These are phyloP conservation scores for Symphodus melops DNA, from an alignment of 2,113 vertebrate genomes.

Conservation along the genomic window DNA sequence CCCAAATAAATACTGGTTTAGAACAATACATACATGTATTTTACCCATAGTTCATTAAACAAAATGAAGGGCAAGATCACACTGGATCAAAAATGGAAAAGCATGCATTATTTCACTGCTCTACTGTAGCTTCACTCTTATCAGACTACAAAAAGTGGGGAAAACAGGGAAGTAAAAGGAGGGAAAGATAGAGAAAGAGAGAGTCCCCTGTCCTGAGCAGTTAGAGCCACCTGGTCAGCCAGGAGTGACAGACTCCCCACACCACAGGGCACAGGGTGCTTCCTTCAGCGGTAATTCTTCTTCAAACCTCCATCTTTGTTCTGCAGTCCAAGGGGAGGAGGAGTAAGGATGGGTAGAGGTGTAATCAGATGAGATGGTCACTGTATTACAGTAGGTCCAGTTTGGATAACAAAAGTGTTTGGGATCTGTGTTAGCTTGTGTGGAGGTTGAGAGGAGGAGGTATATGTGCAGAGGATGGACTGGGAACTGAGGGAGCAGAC, in stretches of 20 bases:
- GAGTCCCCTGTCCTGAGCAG: constrained; percentile 76
- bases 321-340: constrained; percentile 61
- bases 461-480: constrained; percentile 63
- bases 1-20: constrained; percentile 70
- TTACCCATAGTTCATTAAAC: constrained; percentile 69
- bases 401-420: constrained; percentile 43
- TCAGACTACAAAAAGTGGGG: constrained; percentile 70
- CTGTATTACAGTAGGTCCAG: constrained; percentile 53
- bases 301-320: constrained; percentile 72
- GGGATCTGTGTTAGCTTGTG: constrained; percentile 42
- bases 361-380: constrained; percentile 39
- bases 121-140: constrained; percentile 84
- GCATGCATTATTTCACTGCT: constrained; percentile 80
- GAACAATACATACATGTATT: constrained; percentile 66
- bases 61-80: constrained; percentile 67
- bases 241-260: constrained; percentile 59
- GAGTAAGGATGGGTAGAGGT: constrained; percentile 28
- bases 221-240: constrained; percentile 64
- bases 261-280: constrained; percentile 58
- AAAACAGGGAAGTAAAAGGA: constrained; percentile 30
- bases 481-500: constrained; percentile 53
- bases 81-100: constrained; percentile 73
- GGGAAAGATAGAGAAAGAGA: constrained; percentile 40
- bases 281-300: constrained; percentile 72
- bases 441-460: constrained; percentile 47